Evolutionary conservation across 2,888 invertebrate species (phyloP), one percentile per base, ranked within the genome.

Genomic region (Herminia tarsipennalis): DNA sequence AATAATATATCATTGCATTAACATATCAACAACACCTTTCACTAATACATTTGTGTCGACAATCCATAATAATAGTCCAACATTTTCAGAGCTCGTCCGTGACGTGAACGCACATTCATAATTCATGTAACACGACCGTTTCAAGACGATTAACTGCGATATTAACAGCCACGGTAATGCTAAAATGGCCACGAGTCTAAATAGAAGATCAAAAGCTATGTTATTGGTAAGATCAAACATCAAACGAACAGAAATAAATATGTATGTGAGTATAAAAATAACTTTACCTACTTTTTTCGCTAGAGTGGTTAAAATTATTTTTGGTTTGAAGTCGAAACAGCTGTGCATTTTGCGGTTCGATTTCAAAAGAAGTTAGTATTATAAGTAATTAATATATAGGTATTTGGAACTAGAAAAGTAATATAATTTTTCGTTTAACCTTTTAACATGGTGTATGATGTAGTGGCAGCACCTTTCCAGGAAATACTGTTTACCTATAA

Each of bases 141-240:
- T 63, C 51, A 27, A 37, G 50, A 24, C 48, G 48, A 63, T 63
- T 58, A 62, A 66, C 40, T 54, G 24, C 38, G 47, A 38, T 66
- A 66, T 50, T 62, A 63, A 63, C 59, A 63, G 50, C 42, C 35
- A 35, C 46, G 37, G 44, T 44, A 62, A 61, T 52, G 36, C 32
- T 12, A 47, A 66, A 58, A 66, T 45, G 55, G 50, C 48, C 10
- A 32, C 32, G 28, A 50, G 18, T 32, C 32, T 22, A 32, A 51
- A 44, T 37, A 17, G 28, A 49, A 58, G 60, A 63, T 63, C 65
- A 63, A 63, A 63, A 47, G 49, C 39, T 43, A 30, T 13, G 44
- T 33, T 44, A 39, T 38, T 41, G 45, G 46, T 32, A 24, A 42
- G 41, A 38, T 34, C 34, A 18, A 16, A 51, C 50, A 67, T 63